These are phyloP conservation scores for Cynopterus sphinx DNA, from an alignment of 2,797 vertebrate species.

Conservation along the genomic window DNA sequence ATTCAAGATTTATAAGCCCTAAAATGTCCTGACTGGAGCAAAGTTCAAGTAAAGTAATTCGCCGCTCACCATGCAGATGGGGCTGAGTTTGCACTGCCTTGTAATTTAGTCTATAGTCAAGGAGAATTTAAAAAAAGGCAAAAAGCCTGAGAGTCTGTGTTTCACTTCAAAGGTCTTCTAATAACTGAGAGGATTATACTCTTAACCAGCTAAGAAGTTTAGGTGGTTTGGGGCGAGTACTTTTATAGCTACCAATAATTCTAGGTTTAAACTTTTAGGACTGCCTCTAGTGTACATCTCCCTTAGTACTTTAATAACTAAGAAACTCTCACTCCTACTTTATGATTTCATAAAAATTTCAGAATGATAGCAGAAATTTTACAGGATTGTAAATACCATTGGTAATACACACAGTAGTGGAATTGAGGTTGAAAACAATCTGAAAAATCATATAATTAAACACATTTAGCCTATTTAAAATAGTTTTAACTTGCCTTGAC, in stretches of 20 bases:
- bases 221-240: slow-evolving; percentile 83
- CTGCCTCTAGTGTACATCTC: background rate
- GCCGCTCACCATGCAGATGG: slow-evolving; percentile 78
- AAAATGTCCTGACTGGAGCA: slow-evolving; percentile 86
- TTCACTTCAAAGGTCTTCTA: slow-evolving; percentile 95
- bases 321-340: slow-evolving; percentile 24
- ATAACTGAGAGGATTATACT: slow-evolving; percentile 91
- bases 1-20: slow-evolving; percentile 89
- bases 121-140: slow-evolving; percentile 90
- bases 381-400: background rate
- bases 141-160: slow-evolving; percentile 86
- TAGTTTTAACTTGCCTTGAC: background rate
- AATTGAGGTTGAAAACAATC: background rate
- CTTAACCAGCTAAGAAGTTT: slow-evolving; percentile 90
- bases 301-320: slow-evolving; percentile 73
- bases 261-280: slow-evolving; percentile 79
- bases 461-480: slow-evolving; percentile 44
- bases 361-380: slow-evolving; percentile 30
- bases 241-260: slow-evolving; percentile 84
- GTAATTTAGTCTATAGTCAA: slow-evolving; percentile 83
- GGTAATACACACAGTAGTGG: background rate
- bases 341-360: background rate
- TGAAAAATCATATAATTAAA: slow-evolving; percentile 51
- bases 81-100: slow-evolving; percentile 75
- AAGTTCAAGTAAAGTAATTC: slow-evolving; percentile 88